Evolutionary conservation across 1,140 invertebrate species (phyloP), one percentile per base, ranked within the genome.

Genomic region (Macrocentrus cingulum): DNA sequence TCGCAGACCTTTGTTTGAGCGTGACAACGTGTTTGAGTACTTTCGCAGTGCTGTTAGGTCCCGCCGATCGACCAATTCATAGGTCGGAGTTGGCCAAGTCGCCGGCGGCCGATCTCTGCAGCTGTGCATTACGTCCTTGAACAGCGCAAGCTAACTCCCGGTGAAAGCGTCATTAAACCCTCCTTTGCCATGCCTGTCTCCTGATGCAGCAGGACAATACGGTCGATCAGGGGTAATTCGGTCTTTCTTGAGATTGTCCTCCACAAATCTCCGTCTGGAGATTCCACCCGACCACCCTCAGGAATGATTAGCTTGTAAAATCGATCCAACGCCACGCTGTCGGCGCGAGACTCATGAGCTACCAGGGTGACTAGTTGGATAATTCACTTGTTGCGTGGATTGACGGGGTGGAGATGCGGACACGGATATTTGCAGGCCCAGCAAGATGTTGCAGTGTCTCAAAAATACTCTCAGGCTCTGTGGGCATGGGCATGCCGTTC

Each of bases 21-120:
- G 66, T 55, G 37, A 60, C 15, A 13, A 15, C 20, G 23, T 62
- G 59, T 23, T 57, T 23, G 48, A 51, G 72, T 20, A 84, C 75
- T 72, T 87, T 79, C 45, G 66, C 15, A 79, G 63, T 2, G 82
- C 76, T 0, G 88, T 86, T 59, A 93, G 77, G 77, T 94, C 91
- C 45, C 90, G 85, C 7, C 91, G 80, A 80, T 90, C 87, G n/a
- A 95, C 84, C 2, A 96, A 79, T 36, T 85, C 83, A 70, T 94
- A 96, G 1, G 88, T 87, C 42, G 84, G 81, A 42, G 81, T 77
- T 1, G 87, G 85, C 90, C 92, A 94, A 72, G 89, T 86, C 13
- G 86, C 80, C 0, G 90, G 91, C 11, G 93, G 92, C 25, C 84
- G 79, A 50, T 87, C 82, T 64, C 91, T 84, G 64, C 89, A 91